Base-by-base conservation (phyloP, 1,140 invertebrate genomes). In the Conopomorpha cramerella region DNA sequence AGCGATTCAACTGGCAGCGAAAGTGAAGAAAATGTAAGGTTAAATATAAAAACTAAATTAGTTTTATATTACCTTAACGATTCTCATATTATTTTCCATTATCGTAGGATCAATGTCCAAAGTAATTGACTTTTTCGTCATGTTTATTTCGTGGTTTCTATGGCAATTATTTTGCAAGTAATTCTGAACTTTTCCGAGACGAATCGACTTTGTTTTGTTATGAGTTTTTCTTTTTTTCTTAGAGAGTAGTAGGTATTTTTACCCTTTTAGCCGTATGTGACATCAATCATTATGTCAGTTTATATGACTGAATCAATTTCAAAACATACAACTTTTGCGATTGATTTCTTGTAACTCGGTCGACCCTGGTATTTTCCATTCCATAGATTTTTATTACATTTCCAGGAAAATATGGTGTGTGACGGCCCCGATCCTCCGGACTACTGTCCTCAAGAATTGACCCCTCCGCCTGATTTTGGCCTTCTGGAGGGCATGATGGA, bases 51-150 rank as follows among this genome's bases (percentile, higher is more conserved):
- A 36, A 55, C 29, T 43, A n/a, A n/a, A n/a, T n/a, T n/a, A n/a
- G n/a, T n/a, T n/a, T n/a, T n/a, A n/a, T n/a, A n/a, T 23, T 61
- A 76, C 76, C 44, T 58, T 54, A 16, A 70, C 39, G 36, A 78
- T 70, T 39, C 54, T 61, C 60, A 78, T 74, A 45, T 68, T 74
- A 34, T 67, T 72, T 40, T 78, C 76, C 52, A 78, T 67, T 32
- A 78, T 78, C 15, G 58, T 50, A 0, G 64, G 70, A 49, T 78
- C 73, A 1, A 78, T 51, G 18, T 78, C 76, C 17, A 78, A 50
- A 37, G 55, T 55, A 45, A 76, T 64, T 41, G 74, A 71, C 37
- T 62, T 70, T 44, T 71, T 67, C 11, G 55, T 52, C 65, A 70
- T 74, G 25, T 54, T 65, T 28, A 19, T 46, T 39, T n/a, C 19